Percentiles rank a stretch among this genome's conserved stretches.
Evolutionary conservation across 2,888 invertebrate genomes (phyloP).

Genomic region (Cremastinae sp.): DNA sequence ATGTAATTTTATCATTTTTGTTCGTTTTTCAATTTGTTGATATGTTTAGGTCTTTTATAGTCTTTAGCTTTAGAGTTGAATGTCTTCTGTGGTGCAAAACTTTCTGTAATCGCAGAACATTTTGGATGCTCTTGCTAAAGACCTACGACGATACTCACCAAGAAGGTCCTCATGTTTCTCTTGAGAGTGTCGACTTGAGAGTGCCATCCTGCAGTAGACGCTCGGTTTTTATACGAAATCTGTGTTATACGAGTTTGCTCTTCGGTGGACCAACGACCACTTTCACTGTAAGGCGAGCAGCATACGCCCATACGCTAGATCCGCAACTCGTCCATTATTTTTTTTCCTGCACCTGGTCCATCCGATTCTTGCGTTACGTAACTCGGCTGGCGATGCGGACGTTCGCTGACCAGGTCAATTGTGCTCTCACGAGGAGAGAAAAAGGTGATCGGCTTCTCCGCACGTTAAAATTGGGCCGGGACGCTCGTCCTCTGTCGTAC

Average conservation of each 20-base stretch:
- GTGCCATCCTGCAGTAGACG: slow-evolving; percentile 66
- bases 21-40: no score
- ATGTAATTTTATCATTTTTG: no score
- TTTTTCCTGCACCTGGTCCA: slow-evolving; percentile 63
- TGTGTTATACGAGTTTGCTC: slow-evolving; percentile 54
- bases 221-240: slow-evolving; percentile 72
- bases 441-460: slow-evolving; percentile 11
- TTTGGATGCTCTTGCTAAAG: background rate
- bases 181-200: slow-evolving; percentile 65
- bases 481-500: background rate
- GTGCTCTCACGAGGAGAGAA: slow-evolving; percentile 31
- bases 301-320: slow-evolving; percentile 65
- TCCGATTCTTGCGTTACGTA: slow-evolving; percentile 69
- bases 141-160: slow-evolving; percentile 68
- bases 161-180: slow-evolving; percentile 69
- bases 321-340: slow-evolving; percentile 53
- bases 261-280: slow-evolving; percentile 63
- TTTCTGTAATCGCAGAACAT: background rate
- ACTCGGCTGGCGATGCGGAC: slow-evolving; percentile 54
- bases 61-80: no score
- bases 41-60: no score
- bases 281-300: slow-evolving; percentile 69
- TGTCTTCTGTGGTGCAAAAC: background rate
- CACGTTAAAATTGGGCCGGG: slow-evolving; percentile 6
- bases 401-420: slow-evolving; percentile 43